These are phyloP conservation scores for Aspidapion aeneum DNA, from an alignment of 2,888 invertebrate genomes.

Conservation along the genomic window DNA sequence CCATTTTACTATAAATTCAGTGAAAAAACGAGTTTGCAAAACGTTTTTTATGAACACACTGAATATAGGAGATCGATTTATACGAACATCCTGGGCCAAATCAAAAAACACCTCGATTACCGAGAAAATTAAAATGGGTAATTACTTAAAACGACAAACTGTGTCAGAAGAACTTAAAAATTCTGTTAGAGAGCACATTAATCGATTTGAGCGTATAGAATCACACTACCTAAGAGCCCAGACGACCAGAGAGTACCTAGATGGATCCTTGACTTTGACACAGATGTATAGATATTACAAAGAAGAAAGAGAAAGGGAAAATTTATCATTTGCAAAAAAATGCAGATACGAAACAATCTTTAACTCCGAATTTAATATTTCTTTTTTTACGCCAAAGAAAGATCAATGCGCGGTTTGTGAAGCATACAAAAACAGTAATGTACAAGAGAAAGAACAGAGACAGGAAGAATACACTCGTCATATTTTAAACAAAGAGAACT, in stretches of 20 bases:
- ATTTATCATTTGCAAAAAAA: neutral
- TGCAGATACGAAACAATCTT: neutral
- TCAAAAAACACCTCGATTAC: neutral
- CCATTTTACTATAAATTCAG: neutral
- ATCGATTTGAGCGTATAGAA: slow-evolving; percentile 5
- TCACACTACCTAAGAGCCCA: slow-evolving; percentile 8
- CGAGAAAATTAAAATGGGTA: neutral
- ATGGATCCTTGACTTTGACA: neutral
- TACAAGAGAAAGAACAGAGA: neutral
- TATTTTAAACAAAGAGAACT: neutral
- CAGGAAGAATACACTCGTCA: neutral
- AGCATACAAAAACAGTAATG: neutral
- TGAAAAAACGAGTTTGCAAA: slow-evolving; percentile 9
- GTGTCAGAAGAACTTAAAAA: slow-evolving; percentile 3
- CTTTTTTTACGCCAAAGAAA: slow-evolving; percentile 8
- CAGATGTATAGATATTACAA: neutral
- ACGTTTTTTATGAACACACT: slow-evolving; percentile 8
- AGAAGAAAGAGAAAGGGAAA: neutral
- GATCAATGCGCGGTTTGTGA: slow-evolving; percentile 7
- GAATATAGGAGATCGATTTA: slow-evolving; percentile 6
- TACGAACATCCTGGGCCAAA: neutral
- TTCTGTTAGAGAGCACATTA: too few relatives aligned
- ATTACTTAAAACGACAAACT: neutral
- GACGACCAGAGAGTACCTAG: slow-evolving; percentile 8
- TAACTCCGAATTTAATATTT: slow-evolving; percentile 8